Conservation (phyloP, 53 echinoderm and acorn worm species). For the Zoroaster sp. region DNA sequence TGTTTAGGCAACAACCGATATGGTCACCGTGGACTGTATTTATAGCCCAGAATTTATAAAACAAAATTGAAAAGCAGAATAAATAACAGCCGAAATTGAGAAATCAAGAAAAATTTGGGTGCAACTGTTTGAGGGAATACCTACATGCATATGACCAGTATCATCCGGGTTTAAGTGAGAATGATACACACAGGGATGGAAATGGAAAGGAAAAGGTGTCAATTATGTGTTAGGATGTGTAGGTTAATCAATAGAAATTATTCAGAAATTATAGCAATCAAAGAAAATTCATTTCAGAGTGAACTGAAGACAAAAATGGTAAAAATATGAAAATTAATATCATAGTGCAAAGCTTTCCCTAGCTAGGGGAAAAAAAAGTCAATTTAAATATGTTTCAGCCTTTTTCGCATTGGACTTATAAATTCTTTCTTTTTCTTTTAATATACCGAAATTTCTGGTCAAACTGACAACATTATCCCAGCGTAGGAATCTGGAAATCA, state of each 20-base stretch:
- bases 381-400: too few relatives aligned
- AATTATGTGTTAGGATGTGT: constrained; percentile 20
- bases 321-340: neutral
- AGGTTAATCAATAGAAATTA: neutral
- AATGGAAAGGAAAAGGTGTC: neutral
- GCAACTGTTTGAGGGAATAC: neutral
- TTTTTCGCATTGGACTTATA: too few relatives aligned
- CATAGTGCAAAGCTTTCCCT: neutral
- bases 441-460: too few relatives aligned
- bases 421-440: too few relatives aligned
- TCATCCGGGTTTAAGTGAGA: constrained; percentile 9
- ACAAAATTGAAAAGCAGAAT: neutral
- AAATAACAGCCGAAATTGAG: neutral
- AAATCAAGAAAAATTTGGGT: neutral
- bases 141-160: constrained; percentile 30
- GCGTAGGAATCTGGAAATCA: too few relatives aligned
- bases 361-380: neutral
- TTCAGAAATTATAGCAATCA: neutral
- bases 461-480: too few relatives aligned
- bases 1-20: too few relatives aligned
- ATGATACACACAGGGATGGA: constrained; percentile 1
- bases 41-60: too few relatives aligned
- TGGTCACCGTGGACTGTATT: too few relatives aligned
- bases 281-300: neutral
- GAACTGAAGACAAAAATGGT: neutral